Base-by-base conservation (phyloP, 1,140 invertebrate species). In the Cydia strobilella region DNA sequence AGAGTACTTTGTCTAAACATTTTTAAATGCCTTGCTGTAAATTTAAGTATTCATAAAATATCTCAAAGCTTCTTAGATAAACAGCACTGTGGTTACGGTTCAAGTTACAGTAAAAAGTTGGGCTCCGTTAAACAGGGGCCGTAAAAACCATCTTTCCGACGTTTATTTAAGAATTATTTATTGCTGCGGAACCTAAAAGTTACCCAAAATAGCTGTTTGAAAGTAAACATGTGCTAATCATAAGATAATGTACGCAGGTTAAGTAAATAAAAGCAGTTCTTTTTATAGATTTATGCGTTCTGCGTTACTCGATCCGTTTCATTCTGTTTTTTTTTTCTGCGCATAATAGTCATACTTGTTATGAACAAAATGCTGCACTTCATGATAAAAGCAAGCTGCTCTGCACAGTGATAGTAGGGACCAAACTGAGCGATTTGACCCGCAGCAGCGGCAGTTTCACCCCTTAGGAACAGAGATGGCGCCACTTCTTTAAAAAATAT, bases 121-220 rank as follows among this genome's bases (percentile, higher is more conserved):
- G 27, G 31, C 65, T 35, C 65, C 65, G 65, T 69, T 42, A 69
- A 66, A 42, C 65, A 69, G 65, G 20, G 65, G 65, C 65, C 65
- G 65, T 69, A 69, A 69, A 69, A 69, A 69, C 65, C 65, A 35
- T 66, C 63, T 66, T 23, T 39, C 65, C 65, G 35, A 18, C 65
- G 23, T 69, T 39, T 69, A 69, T 69, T 69, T 69, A 69, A 20
- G 65, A 69, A 69, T 69, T 66, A 66, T 66, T 69, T 69, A 69
- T 69, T 42, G 31, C 65, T 12, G 42, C 31, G 35, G 65, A 35
- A 31, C 65, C 65, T 27, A 42, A 39, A 69, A 69, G 65, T 69
- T 69, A 69, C 65, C 65, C 27, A 20, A 69, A 69, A 69, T 69
- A 39, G 65, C 65, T 69, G 31, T 69, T 69, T 69, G 3, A 18